Conservation (phyloP, 2,113 vertebrate genomes). For the Toxostoma redivivum region DNA sequence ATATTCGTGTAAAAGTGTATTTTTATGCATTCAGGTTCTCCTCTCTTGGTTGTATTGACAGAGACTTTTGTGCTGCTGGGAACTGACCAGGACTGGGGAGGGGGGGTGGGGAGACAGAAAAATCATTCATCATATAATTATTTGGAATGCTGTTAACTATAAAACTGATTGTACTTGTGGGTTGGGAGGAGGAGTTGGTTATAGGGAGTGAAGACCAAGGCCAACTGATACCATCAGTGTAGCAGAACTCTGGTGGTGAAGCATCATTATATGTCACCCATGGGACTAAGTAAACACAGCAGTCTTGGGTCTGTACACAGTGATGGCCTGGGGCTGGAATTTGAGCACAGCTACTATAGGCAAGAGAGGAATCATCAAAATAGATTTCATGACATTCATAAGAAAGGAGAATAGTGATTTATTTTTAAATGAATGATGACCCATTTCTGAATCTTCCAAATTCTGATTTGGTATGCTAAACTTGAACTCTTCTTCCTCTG, state of each 20-base stretch:
- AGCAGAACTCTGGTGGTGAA: background rate
- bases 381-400: background rate
- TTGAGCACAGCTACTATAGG: background rate
- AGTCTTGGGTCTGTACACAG: background rate
- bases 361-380: background rate
- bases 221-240: background rate
- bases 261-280: background rate
- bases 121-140: background rate
- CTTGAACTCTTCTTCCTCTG: background rate
- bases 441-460: background rate
- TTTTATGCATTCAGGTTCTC: background rate
- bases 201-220: background rate
- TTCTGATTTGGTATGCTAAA: background rate
- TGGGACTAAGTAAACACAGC: background rate
- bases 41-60: background rate
- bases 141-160: background rate
- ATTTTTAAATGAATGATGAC: background rate
- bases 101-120: background rate
- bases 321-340: background rate
- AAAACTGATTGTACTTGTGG: background rate
- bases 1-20: background rate
- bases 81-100: background rate
- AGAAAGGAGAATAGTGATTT: background rate
- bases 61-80: background rate
- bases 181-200: background rate